phyloP scores from a whole-genome alignment of 2,888 invertebrate species.

The Nectonema munidae region DNA sequence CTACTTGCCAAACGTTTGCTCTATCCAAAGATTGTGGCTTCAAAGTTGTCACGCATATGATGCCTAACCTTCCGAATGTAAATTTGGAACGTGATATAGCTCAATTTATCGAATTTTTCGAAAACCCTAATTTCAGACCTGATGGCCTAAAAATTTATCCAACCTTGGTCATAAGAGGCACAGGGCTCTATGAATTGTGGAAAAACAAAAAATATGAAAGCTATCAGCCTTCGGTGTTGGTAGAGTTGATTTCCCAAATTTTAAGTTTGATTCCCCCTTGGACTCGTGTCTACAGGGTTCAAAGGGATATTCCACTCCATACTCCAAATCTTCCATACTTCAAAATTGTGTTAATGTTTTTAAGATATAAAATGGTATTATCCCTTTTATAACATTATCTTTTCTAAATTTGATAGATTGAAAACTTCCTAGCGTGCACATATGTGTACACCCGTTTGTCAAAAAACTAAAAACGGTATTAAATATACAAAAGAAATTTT shows the following conservation, averaged over 20 bases:
- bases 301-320: constrained; percentile 23
- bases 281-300: constrained; percentile 61
- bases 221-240: constrained; percentile 61
- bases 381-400: too few relatives aligned
- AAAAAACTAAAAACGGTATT: too few relatives aligned
- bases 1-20: constrained; percentile 81
- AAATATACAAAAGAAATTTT: too few relatives aligned
- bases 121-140: constrained; percentile 69
- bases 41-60: constrained; percentile 44
- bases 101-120: constrained; percentile 38
- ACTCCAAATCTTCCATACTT: constrained; percentile 1
- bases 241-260: constrained; percentile 74
- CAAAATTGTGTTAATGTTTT: too few relatives aligned
- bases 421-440: too few relatives aligned
- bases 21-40: constrained; percentile 87
- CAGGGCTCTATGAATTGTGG: constrained; percentile 61
- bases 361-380: too few relatives aligned
- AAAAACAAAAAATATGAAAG: constrained; percentile 69
- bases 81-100: constrained; percentile 74
- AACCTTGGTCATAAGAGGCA: constrained; percentile 88
- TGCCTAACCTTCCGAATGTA: constrained; percentile 94
- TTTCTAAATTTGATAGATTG: too few relatives aligned
- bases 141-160: constrained; percentile 95
- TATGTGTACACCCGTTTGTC: too few relatives aligned
- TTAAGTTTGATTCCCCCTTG: constrained; percentile 80